Conservation (phyloP, 2,113 vertebrate species). For the Zapornia atra region DNA sequence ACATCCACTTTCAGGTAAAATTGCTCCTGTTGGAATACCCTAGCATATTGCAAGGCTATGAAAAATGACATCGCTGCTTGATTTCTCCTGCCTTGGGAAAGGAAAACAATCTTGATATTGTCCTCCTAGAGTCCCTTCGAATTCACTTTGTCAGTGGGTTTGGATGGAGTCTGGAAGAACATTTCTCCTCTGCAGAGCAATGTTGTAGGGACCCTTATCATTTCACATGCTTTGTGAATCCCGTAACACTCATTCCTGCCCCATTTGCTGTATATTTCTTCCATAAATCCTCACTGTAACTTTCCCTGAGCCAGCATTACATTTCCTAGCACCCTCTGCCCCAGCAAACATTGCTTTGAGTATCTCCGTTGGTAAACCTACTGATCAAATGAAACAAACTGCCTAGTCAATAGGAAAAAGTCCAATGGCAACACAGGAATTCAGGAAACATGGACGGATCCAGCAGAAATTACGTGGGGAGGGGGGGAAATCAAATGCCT, state of each 20-base stretch:
- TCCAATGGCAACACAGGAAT: constrained; percentile 43
- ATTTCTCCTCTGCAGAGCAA: background rate
- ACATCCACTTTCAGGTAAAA: constrained; percentile 43
- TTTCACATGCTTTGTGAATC: background rate
- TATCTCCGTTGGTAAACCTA: background rate
- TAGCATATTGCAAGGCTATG: background rate
- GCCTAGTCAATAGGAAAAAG: constrained; percentile 48
- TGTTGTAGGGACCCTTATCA: background rate
- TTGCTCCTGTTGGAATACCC: constrained; percentile 33
- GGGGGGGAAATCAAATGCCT: constrained; percentile 41
- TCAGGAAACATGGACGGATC: constrained; percentile 45
- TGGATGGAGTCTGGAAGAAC: background rate
- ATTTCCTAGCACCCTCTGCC: background rate
- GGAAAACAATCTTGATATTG: background rate
- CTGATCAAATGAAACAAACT: background rate
- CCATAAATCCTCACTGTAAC: background rate
- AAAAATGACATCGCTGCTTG: background rate
- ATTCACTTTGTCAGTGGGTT: background rate
- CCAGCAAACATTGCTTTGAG: background rate
- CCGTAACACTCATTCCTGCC: background rate
- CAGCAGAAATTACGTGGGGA: constrained; percentile 46
- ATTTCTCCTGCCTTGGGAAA: constrained; percentile 12
- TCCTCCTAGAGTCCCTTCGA: background rate
- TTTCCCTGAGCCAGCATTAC: background rate
- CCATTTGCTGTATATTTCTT: background rate